A percentile compares a stretch with the other conserved stretches of the same genome.
phyloP scores from a whole-genome alignment of 2,797 vertebrate genomes.

The Premnoplex brunnescens region DNA sequence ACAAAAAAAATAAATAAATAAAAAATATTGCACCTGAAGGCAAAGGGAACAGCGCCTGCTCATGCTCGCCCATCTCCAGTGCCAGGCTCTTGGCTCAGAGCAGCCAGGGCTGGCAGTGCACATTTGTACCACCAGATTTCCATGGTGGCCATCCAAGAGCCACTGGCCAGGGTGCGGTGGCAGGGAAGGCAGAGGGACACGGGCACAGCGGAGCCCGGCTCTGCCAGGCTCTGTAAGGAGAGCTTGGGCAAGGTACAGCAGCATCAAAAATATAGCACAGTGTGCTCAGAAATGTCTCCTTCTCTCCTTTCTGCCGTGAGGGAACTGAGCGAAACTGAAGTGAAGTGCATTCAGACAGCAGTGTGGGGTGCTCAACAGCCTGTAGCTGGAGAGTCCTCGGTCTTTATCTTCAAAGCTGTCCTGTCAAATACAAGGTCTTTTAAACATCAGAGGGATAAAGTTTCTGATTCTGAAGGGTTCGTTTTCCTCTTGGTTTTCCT shows the following conservation, averaged over 20 bases:
- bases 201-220: accelerated
- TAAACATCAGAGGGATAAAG: slow-evolving; percentile 79
- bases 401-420: slow-evolving; percentile 77
- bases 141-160: neutral
- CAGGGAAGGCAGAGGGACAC: neutral
- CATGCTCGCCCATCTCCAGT: neutral
- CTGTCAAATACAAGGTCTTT: slow-evolving; percentile 76
- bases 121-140: neutral
- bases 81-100: neutral
- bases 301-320: slow-evolving; percentile 2
- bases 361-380: slow-evolving; percentile 72
- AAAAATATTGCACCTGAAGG: neutral
- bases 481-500: slow-evolving; percentile 75
- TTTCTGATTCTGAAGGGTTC: slow-evolving; percentile 77
- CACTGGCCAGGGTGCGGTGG: neutral
- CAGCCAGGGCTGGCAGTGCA: neutral
- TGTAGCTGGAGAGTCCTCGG: slow-evolving; percentile 70
- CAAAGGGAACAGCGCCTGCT: neutral
- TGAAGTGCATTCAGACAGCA: slow-evolving; percentile 55
- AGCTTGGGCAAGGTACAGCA: neutral
- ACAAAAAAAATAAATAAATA: neutral
- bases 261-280: slow-evolving; percentile 30
- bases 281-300: slow-evolving; percentile 9
- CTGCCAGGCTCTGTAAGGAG: neutral
- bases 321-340: slow-evolving; percentile 52